Evolutionary conservation across 2,113 vertebrate genomes (phyloP).

Genomic region (Maccullochella peelii): DNA sequence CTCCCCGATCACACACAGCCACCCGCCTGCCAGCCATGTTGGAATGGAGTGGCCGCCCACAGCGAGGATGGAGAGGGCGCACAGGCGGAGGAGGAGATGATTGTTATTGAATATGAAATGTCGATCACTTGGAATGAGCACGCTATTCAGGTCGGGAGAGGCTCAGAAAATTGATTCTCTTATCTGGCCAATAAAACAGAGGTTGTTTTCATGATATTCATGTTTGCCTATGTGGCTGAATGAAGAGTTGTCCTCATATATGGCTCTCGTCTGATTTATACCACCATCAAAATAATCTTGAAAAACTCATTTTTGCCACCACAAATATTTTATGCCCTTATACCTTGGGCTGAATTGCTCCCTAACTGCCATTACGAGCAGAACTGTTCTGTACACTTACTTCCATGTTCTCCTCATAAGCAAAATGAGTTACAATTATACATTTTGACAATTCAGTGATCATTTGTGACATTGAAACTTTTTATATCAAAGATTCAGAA

Average conservation of each 20-base stretch:
- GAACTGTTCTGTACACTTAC: background rate
- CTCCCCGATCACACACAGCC: conserved; percentile 61
- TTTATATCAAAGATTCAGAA: background rate
- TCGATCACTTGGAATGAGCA: conserved; percentile 66
- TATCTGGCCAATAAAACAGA: conserved; percentile 17
- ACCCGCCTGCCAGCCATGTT: conserved; percentile 67
- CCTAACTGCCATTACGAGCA: background rate
- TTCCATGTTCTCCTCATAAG: too few relatives aligned
- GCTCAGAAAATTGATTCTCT: conserved; percentile 35
- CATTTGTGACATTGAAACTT: background rate
- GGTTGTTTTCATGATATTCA: background rate
- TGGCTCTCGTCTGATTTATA: conserved; percentile 14
- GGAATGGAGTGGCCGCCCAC: conserved; percentile 61
- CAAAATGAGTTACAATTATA: background rate
- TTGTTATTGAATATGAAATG: conserved; percentile 77
- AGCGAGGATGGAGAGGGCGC: conserved; percentile 63
- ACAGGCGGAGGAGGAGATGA: conserved; percentile 67
- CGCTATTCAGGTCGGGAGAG: conserved; percentile 4
- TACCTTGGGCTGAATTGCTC: background rate
- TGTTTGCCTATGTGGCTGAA: background rate
- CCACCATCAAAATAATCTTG: background rate
- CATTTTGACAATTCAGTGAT: background rate
- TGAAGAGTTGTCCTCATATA: background rate
- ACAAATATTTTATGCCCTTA: conserved; percentile 18
- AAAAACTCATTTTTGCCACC: conserved; percentile 9